These are phyloP conservation scores for Capreolus pygargus DNA, from an alignment of 2,113 vertebrate species.

Conservation along the genomic window DNA sequence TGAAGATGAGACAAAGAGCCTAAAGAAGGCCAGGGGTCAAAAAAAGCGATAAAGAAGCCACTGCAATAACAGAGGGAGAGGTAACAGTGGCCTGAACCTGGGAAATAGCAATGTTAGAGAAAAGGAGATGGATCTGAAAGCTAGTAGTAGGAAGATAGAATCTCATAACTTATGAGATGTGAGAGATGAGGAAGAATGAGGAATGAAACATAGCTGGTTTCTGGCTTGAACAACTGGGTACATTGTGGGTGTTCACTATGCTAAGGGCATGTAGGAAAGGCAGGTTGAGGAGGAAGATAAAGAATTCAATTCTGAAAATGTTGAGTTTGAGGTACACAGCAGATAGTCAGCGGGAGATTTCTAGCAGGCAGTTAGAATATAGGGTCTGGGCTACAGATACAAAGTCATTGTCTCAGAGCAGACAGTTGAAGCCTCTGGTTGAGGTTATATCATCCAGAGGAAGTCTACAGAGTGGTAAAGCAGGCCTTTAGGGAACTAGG, in stretches of 20 bases:
- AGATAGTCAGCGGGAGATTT: background rate
- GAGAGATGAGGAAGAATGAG: background rate
- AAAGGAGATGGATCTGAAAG: slow-evolving; percentile 1
- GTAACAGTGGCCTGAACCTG: background rate
- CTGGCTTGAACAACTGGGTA: background rate
- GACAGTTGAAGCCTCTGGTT: background rate
- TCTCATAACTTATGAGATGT: background rate
- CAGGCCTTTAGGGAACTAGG: background rate
- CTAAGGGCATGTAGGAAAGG: background rate
- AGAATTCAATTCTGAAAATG: background rate
- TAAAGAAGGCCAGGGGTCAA: background rate
- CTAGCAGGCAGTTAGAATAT: background rate
- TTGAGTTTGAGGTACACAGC: background rate
- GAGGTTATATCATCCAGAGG: background rate
- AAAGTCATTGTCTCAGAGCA: background rate
- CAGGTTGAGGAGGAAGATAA: background rate
- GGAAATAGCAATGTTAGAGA: background rate
- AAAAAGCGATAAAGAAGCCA: background rate
- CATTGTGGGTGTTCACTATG: background rate
- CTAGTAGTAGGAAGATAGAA: background rate
- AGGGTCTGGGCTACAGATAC: background rate
- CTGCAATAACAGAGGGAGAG: background rate
- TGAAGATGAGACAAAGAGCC: background rate
- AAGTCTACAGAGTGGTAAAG: background rate
- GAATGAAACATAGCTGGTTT: background rate